Percentiles rank a stretch among this genome's conserved stretches.
Conservation (phyloP, 2,888 invertebrate genomes). For the Macrosoma leucophasiata region DNA sequence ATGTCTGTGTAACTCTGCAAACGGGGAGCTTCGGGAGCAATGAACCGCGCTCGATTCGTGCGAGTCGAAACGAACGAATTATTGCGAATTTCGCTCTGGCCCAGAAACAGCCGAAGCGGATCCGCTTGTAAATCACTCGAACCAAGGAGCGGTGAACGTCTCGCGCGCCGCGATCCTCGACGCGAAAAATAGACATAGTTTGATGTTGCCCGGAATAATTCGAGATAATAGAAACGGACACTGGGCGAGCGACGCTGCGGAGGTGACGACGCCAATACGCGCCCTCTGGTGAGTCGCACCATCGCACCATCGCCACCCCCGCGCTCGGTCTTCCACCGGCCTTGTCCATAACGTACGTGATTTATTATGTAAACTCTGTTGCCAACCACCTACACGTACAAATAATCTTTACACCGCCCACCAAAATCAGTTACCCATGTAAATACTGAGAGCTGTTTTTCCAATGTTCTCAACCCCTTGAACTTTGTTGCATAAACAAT, state of each 20-base stretch:
- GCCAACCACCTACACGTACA: constrained; percentile 52
- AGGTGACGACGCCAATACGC: constrained; percentile 42
- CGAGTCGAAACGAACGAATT: constrained; percentile 29
- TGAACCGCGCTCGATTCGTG: constrained; percentile 37
- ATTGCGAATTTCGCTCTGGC: constrained; percentile 52
- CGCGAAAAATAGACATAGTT: constrained; percentile 70
- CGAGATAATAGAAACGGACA: constrained; percentile 57
- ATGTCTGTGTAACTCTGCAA: constrained; percentile 13
- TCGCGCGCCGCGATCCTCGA: constrained; percentile 48
- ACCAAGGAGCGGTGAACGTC: constrained; percentile 53
- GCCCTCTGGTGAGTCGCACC: constrained; percentile 63
- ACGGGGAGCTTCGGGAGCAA: constrained; percentile 38
- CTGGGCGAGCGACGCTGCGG: constrained; percentile 46
- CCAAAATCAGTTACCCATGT: too few species aligned
- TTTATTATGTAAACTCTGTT: constrained; percentile 41
- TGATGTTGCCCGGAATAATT: constrained; percentile 62
- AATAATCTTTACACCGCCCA: constrained; percentile 20
- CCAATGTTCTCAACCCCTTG: too few species aligned
- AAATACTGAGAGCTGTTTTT: too few species aligned
- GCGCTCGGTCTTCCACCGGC: constrained; percentile 22
- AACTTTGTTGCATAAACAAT: too few species aligned
- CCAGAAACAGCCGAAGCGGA: constrained; percentile 63
- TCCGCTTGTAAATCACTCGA: constrained; percentile 54
- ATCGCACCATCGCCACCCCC: too few species aligned
- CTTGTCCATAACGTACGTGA: constrained; percentile 45